phyloP scores from a whole-genome alignment of 2,113 vertebrate genomes.

The Megalops atlanticus region DNA sequence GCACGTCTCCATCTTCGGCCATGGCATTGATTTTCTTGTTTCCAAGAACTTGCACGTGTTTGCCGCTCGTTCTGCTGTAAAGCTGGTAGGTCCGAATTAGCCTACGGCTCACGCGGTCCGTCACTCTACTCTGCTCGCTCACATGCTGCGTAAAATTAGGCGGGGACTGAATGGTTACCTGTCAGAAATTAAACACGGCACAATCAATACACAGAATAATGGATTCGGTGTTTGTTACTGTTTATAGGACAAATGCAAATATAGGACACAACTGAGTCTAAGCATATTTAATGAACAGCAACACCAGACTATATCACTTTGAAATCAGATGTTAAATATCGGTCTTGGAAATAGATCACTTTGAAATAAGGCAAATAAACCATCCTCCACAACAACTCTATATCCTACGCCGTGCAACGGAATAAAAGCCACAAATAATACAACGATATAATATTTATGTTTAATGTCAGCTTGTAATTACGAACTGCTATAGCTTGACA shows the following conservation, averaged over 20 bases:
- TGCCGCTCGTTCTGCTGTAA: constrained; percentile 98
- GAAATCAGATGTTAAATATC: background rate
- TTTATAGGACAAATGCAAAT: background rate
- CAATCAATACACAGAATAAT: constrained; percentile 59
- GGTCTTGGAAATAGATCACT: background rate
- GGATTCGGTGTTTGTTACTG: constrained; percentile 12
- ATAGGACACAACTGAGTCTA: background rate
- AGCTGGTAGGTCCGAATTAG: constrained; percentile 98
- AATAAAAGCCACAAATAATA: no score
- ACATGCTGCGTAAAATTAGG: constrained; percentile 99
- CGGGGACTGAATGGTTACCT: constrained; percentile 99
- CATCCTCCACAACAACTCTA: no score
- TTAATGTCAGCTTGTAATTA: no score
- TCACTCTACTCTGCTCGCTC: constrained; percentile 99
- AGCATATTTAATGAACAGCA: background rate
- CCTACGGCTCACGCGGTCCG: constrained; percentile 93
- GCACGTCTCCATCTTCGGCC: constrained; percentile 93
- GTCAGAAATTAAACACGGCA: constrained; percentile 91
- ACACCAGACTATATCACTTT: background rate
- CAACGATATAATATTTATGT: no score
- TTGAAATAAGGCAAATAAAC: no score
- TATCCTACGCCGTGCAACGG: no score
- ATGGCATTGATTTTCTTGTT: constrained; percentile 99
- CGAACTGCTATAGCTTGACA: no score
- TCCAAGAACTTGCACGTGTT: constrained; percentile 95